These are phyloP conservation scores for Sceliomorpha sp. DNA, from an alignment of 2,888 invertebrate genomes.

Conservation along the genomic window DNA sequence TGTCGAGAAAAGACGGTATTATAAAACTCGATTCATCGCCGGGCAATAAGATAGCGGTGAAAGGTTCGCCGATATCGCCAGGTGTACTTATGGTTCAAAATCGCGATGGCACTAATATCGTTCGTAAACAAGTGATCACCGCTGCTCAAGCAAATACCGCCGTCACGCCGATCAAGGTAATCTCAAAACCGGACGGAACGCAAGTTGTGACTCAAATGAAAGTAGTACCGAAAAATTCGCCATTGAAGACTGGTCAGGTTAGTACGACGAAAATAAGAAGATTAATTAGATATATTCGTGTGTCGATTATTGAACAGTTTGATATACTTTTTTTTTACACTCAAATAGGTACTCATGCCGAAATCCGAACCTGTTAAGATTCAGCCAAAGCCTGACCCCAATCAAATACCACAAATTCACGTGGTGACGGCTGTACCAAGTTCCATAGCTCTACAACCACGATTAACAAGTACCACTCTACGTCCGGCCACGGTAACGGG, in stretches of 20 bases:
- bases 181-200: constrained; percentile 76
- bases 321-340: constrained; percentile 1
- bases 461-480: constrained; percentile 63
- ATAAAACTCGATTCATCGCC: constrained; percentile 86
- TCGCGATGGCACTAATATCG: constrained; percentile 70
- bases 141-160: constrained; percentile 67
- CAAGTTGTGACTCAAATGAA: constrained; percentile 78
- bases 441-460: constrained; percentile 68
- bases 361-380: constrained; percentile 77
- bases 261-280: too few relatives aligned
- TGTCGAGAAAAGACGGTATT: constrained; percentile 88
- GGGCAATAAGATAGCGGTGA: constrained; percentile 79
- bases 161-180: constrained; percentile 75
- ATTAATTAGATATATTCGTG: constrained; percentile 7
- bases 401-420: constrained; percentile 75
- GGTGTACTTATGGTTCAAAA: constrained; percentile 77
- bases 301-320: constrained; percentile 2
- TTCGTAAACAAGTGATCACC: constrained; percentile 76
- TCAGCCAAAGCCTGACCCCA: constrained; percentile 77
- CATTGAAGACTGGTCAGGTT: constrained; percentile 56
- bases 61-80: constrained; percentile 81
- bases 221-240: constrained; percentile 70
- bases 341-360: constrained; percentile 53
- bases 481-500: constrained; percentile 62
- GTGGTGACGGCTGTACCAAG: constrained; percentile 74